phyloP scores from a whole-genome alignment of 2,888 invertebrate species.

The Macrostomum cliftonense region DNA sequence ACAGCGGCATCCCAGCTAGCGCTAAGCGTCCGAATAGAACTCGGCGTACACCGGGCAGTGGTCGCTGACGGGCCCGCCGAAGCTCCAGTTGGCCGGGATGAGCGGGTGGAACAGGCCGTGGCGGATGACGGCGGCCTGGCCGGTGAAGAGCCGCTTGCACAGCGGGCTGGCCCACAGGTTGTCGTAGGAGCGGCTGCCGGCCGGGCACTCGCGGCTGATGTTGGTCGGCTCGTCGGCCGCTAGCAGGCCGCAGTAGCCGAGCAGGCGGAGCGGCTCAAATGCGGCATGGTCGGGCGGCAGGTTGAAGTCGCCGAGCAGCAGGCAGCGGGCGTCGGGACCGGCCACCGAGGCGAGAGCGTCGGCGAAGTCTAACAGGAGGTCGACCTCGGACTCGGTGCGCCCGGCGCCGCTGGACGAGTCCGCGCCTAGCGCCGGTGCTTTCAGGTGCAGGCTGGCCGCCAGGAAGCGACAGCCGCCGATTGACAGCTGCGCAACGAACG shows the following conservation, averaged over 20 bases:
- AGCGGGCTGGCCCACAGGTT: constrained; percentile 30
- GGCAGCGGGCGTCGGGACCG: constrained; percentile 19
- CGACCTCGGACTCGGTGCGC: constrained; percentile 9
- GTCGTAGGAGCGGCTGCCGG: constrained; percentile 23
- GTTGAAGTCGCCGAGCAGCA: constrained; percentile 32
- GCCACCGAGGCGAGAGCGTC: constrained; percentile 19
- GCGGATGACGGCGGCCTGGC: constrained; percentile 45
- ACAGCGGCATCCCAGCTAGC: too few relatives aligned
- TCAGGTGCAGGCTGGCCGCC: neutral
- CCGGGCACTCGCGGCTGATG: constrained; percentile 20
- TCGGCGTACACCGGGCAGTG: constrained; percentile 62
- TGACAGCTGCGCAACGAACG: constrained; percentile 16
- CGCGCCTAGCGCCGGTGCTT: constrained; percentile 12
- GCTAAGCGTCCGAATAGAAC: constrained; percentile 29
- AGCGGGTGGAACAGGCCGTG: constrained; percentile 56
- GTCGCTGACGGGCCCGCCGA: constrained; percentile 58
- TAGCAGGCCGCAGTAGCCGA: neutral
- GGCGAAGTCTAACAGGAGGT: constrained; percentile 16
- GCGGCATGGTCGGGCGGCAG: constrained; percentile 8
- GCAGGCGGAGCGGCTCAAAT: constrained; percentile 1
- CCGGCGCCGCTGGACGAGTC: constrained; percentile 17
- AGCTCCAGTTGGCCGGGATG: constrained; percentile 53
- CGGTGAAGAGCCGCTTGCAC: constrained; percentile 16
- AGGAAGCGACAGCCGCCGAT: constrained; percentile 4
- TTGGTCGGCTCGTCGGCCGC: constrained; percentile 16